Conservation (phyloP, 1,140 invertebrate genomes). For the Hirudo medicinalis region DNA sequence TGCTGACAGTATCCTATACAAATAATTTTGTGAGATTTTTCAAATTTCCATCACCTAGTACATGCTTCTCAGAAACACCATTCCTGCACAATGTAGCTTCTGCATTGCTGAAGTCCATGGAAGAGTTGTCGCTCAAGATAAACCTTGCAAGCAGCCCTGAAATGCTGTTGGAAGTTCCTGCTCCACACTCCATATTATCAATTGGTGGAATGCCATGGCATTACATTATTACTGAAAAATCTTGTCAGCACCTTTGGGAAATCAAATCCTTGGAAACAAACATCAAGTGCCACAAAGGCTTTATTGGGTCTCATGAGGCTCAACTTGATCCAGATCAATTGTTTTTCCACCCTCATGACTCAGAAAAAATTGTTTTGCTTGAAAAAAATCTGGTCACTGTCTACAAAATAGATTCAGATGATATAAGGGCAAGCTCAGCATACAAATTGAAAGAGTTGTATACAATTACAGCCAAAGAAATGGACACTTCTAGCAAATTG, state of each 20-base stretch:
- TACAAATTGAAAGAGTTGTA: too few relatives aligned
- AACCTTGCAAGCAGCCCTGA: neutral
- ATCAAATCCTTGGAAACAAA: neutral
- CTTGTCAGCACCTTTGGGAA: neutral
- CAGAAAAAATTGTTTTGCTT: conserved; percentile 1
- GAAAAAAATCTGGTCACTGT: neutral
- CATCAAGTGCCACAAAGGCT: neutral
- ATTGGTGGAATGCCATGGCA: conserved; percentile 8
- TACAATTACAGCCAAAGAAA: neutral
- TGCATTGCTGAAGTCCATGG: neutral
- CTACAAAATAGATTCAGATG: neutral
- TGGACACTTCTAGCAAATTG: neutral
- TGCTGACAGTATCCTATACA: neutral
- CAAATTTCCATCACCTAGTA: neutral
- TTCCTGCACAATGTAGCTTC: neutral
- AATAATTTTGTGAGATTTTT: conserved; percentile 1
- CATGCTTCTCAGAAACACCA: neutral
- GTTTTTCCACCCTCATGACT: neutral
- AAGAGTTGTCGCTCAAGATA: neutral
- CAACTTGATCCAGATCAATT: conserved; percentile 10
- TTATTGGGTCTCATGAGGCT: neutral
- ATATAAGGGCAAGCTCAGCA: too few relatives aligned
- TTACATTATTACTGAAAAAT: neutral
- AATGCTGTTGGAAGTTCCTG: conserved; percentile 2
- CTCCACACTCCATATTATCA: neutral